These are phyloP conservation scores for Adelognathus sp. DNA, from an alignment of 2,888 invertebrate species.

Conservation along the genomic window DNA sequence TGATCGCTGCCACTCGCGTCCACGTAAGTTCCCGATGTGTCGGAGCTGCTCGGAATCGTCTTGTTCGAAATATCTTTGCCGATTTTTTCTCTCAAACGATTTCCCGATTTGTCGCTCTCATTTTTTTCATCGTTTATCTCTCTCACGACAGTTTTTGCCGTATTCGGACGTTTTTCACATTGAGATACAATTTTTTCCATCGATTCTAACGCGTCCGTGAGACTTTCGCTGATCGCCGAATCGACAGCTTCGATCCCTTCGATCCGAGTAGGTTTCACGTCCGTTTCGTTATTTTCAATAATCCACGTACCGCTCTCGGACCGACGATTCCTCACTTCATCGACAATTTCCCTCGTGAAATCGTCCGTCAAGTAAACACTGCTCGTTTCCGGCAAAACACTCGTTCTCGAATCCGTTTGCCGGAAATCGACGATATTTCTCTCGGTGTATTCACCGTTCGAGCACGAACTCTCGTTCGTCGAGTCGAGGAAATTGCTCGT, in stretches of 20 bases:
- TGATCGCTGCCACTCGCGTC: conserved; percentile 55
- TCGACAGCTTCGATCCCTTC: not conserved
- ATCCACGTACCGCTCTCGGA: conserved; percentile 16
- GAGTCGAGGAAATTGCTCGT: not conserved
- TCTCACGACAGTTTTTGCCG: no score
- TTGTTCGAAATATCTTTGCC: not conserved
- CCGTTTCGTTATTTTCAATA: not conserved
- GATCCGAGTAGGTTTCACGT: not conserved
- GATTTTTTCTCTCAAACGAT: not conserved
- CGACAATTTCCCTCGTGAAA: conserved; percentile 29
- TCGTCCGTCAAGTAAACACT: conserved; percentile 66
- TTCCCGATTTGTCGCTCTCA: not conserved
- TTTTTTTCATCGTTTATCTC: not conserved
- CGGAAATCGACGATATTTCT: not conserved
- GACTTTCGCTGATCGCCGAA: conserved; percentile 33
- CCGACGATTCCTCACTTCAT: not conserved
- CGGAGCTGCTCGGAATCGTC: conserved; percentile 40
- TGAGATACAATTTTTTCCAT: not conserved
- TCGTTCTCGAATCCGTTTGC: no score
- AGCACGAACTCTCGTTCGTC: not conserved
- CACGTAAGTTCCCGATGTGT: conserved; percentile 51
- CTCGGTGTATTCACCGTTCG: not conserved
- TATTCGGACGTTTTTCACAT: not conserved
- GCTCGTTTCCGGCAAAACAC: conserved; percentile 59
- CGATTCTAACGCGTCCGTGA: not conserved